Base-by-base conservation (phyloP, 1,140 invertebrate species). In the Zaprionus davidi region DNA sequence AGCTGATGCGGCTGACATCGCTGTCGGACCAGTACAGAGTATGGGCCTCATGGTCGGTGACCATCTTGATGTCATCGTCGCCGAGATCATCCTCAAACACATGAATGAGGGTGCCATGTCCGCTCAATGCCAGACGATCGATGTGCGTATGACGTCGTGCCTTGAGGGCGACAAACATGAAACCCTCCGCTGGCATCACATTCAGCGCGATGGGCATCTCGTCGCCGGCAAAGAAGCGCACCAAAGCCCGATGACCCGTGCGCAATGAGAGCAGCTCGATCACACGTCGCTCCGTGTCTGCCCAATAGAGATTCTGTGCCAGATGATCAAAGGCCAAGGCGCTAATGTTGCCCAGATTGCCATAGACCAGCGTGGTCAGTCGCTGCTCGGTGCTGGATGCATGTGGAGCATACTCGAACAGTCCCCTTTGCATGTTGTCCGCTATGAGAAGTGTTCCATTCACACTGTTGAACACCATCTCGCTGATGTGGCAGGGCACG, bases 261-360 rank as follows among this genome's bases (percentile, higher is more conserved):
- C 92, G 93, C 17, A 96, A 59, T 0, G 94, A 94, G 0, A 93
- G 65, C 11, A 95, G 93, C 79, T 96, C 95, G 9, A 97, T 92
- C 2, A 94, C 94, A 7, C 92, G 93, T 17, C 93, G 92, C 2
- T 94, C 93, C 0, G 83, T 82, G 78, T 97, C 95, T 71, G 95
- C 92, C 81, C 95, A 94, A 81, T 96, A 97, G 0, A 97, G 86
- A 72, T 95, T 95, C 41, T 96, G 95, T 0, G 95, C 94, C 15
- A 94, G 87, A 73, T 94, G 93, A 92, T 97, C 96, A 94, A 95
- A 96, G 76, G 94, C 94, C 93, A 97, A 93, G 11, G 94, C 94
- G 11, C 93, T 93, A 0, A 96, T 90, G 24, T 94, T 93, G 3
- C 94, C 93, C 34, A 96, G 75, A 3, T 94, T 93, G 2, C 93